Base-by-base conservation (phyloP, 2,888 invertebrate genomes). In the Sarcophaga variegata region DNA sequence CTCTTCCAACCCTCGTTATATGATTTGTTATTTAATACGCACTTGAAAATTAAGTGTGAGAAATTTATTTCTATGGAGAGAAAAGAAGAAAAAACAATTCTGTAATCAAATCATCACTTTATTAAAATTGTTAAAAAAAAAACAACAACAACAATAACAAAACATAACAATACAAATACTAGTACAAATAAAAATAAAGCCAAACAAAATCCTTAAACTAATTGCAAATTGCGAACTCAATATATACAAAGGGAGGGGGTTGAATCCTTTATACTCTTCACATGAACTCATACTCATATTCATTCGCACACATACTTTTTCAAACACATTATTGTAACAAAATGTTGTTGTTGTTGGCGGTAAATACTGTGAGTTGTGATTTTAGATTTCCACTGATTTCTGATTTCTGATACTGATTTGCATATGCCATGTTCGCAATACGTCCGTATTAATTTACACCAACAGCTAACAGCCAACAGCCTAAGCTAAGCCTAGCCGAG, bases 401-500 rank as follows among this genome's bases (percentile, higher is more conserved):
- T 49, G 49, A 22, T 37, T 8, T 54, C 17, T 22, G 20, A 14
- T 70, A 79, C n/a, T 79, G 77, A 87, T 87, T 87, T 87, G 87
- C 87, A 87, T 87, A 81, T 87, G 87, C 69, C 87, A 87, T 81
- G 84, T 81, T 81, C 59, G 84, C 81, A 79, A 79, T 87, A 78
- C 66, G 84, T 67, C 66, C 70, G 75, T 84, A 79, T 84, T 84
- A 87, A 84, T 81, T 84, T 84, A 62, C 83, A 83, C 63, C 49
- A 37, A 62, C 54, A 54, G 14, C 63, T 17, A 54, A 17, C 54
- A 12, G 17, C 49, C 14, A 14, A 49, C 49, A 49, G 2, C 54
- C 5, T 54, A 54, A 49, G 54, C 49, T 14, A 49, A 49, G 54
- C 5, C 54, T 2, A 54, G 54, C 5, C 54, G 3, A 54, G 54